phyloP scores from a whole-genome alignment of 2,888 invertebrate genomes.

The Homarus gammarus region DNA sequence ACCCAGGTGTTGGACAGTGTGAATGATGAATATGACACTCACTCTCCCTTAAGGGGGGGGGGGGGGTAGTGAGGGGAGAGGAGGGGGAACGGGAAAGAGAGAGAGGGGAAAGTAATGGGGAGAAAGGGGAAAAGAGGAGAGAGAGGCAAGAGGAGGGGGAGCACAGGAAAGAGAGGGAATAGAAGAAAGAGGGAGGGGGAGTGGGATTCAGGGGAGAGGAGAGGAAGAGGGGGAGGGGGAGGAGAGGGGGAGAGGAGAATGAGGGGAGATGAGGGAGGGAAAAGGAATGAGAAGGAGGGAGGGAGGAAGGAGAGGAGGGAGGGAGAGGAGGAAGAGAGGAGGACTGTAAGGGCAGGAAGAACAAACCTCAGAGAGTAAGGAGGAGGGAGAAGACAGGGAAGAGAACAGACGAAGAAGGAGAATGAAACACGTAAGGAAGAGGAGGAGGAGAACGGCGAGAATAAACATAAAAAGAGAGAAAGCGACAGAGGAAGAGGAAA shows the following conservation, averaged over 20 bases:
- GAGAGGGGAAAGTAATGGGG: no score
- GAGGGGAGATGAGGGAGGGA: neutral
- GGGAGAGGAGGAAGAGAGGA: conserved; percentile 22
- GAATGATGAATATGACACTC: no score
- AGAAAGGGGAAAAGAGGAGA: neutral
- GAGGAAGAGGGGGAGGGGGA: no score
- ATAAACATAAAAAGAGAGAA: neutral
- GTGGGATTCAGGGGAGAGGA: neutral
- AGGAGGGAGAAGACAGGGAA: neutral
- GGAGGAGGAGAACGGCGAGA: neutral
- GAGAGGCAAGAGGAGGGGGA: neutral
- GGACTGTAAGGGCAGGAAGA: neutral
- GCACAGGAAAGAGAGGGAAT: neutral
- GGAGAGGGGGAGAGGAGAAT: neutral
- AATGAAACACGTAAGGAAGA: neutral
- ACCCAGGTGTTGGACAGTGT: no score
- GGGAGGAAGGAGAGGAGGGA: neutral
- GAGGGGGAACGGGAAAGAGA: no score
- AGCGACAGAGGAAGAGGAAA: neutral
- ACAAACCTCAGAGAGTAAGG: no score
- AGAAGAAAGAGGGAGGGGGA: no score
- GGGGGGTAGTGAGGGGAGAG: no score
- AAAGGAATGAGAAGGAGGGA: no score
- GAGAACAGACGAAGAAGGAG: neutral
- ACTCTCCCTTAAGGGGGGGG: no score